phyloP scores from a whole-genome alignment of 2,797 vertebrate species.

The Tapirus indicus region DNA sequence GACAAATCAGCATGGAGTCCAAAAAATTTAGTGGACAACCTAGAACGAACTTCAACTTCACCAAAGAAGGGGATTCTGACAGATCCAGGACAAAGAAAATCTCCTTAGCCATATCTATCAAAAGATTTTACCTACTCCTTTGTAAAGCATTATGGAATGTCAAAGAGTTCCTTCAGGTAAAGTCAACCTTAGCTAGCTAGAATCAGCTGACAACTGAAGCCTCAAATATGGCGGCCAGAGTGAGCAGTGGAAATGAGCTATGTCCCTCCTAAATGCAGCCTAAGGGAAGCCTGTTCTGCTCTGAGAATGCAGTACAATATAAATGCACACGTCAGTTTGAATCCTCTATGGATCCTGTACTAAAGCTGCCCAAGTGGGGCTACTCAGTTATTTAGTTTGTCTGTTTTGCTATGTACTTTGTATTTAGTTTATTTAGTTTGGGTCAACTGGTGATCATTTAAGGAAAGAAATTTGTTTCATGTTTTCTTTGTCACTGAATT shows the following conservation, averaged over 20 bases:
- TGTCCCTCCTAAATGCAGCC: fast-evolving
- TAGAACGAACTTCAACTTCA: background rate
- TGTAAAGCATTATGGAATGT: background rate
- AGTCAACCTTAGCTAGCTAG: background rate
- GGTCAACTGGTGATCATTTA: background rate
- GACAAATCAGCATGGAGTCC: background rate
- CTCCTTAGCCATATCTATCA: background rate
- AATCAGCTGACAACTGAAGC: background rate
- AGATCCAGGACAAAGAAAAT: background rate
- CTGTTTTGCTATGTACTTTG: background rate
- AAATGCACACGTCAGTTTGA: background rate
- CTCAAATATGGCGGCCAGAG: background rate
- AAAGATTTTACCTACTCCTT: background rate
- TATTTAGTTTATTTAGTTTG: slow-evolving; percentile 9
- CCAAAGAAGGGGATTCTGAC: background rate
- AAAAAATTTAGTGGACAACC: background rate
- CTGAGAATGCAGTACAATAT: background rate
- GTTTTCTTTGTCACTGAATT: background rate
- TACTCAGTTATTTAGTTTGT: background rate
- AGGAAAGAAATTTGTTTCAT: background rate
- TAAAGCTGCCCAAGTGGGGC: background rate
- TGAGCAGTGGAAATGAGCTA: background rate
- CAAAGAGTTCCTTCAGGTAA: background rate
- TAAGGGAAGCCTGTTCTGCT: background rate
- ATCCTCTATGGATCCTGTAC: background rate